A percentile compares a stretch with the other conserved stretches of the same genome.
Conservation (phyloP, 2,888 invertebrate genomes). For the Hipparchia sbordonii region DNA sequence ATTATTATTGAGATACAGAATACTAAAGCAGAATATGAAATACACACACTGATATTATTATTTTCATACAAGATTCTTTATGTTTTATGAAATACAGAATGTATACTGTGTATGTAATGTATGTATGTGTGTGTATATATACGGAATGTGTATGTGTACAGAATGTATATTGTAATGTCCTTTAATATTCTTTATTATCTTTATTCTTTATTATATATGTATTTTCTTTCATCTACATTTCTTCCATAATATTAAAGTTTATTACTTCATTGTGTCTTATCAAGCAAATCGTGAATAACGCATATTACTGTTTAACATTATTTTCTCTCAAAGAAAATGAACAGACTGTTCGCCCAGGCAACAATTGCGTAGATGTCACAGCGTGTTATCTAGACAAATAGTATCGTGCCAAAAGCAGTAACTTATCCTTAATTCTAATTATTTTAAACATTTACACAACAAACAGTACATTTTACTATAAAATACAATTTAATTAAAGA, state of each 20-base stretch:
- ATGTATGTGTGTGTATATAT: too few relatives aligned
- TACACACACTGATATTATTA: too few relatives aligned
- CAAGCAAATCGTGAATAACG: background rate
- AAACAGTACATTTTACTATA: conserved; percentile 6
- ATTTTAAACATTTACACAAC: conserved; percentile 9
- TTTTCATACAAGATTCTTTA: too few relatives aligned
- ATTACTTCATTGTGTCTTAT: background rate
- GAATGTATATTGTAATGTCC: too few relatives aligned
- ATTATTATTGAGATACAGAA: too few relatives aligned
- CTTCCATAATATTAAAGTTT: background rate
- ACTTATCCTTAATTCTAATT: conserved; percentile 14
- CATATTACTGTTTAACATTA: background rate
- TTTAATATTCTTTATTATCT: too few relatives aligned
- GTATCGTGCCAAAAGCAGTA: conserved; percentile 6
- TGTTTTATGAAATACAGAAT: too few relatives aligned
- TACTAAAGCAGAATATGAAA: too few relatives aligned
- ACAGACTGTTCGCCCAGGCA: background rate
- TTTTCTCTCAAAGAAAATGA: background rate
- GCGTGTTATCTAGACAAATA: conserved; percentile 19
- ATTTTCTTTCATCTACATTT: background rate
- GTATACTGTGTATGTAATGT: too few relatives aligned
- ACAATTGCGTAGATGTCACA: conserved; percentile 10
- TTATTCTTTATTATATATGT: too few relatives aligned
- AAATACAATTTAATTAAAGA: conserved; percentile 9
- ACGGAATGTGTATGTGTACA: too few relatives aligned